These are phyloP conservation scores for Papilio dardanus DNA, from an alignment of 1,140 invertebrate genomes.

Conservation along the genomic window DNA sequence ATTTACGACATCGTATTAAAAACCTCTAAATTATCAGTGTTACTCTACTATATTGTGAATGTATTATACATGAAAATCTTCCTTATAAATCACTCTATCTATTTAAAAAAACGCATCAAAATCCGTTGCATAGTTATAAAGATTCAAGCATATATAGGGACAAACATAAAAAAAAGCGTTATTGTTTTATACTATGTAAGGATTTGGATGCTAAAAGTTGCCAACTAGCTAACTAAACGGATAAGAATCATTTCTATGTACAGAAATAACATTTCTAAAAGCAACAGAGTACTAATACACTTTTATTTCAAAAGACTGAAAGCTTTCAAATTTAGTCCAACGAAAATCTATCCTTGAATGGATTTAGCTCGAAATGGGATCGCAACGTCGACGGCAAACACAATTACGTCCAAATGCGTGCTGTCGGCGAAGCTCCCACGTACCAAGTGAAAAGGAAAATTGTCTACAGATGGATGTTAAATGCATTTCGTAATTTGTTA, in stretches of 20 bases:
- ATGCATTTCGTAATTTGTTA: neutral
- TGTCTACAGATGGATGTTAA: neutral
- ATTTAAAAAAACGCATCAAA: too few relatives aligned
- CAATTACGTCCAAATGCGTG: conserved; percentile 20
- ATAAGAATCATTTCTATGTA: neutral
- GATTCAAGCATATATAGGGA: too few relatives aligned
- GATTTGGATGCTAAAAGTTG: neutral
- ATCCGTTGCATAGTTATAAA: too few relatives aligned
- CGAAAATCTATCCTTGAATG: conserved; percentile 3
- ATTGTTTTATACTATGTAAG: too few relatives aligned
- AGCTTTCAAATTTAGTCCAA: conserved; percentile 8
- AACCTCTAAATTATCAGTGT: too few relatives aligned
- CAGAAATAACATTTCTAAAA: neutral
- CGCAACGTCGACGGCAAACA: conserved; percentile 5
- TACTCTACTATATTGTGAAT: too few relatives aligned
- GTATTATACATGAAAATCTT: too few relatives aligned
- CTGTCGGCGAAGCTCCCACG: neutral
- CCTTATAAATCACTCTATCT: too few relatives aligned
- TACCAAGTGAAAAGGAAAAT: conserved; percentile 14
- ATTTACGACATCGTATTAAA: too few relatives aligned
- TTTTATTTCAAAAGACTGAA: conserved; percentile 8
- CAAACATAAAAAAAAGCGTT: too few relatives aligned
- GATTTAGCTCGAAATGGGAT: conserved; percentile 16
- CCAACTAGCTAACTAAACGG: neutral
- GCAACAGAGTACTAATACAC: neutral